Conservation (phyloP, 2,888 invertebrate genomes). For the Chrysotoxum bicinctum region DNA sequence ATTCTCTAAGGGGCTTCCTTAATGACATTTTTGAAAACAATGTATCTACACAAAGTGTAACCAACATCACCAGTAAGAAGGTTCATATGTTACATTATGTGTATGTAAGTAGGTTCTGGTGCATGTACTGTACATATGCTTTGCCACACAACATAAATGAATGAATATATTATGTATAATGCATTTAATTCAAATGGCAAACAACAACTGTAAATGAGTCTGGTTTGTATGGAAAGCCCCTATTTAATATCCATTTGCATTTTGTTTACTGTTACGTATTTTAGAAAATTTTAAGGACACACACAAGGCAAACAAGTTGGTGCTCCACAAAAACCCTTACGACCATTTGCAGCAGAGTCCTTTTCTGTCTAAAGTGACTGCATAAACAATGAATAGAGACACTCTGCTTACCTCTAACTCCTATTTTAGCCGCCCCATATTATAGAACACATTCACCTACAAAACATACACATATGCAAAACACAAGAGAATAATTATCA, state of each 20-base stretch:
- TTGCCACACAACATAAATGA: neutral
- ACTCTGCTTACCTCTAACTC: neutral
- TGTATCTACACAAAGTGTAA: neutral
- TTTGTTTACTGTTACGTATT: slow-evolving; percentile 37
- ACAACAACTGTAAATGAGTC: slow-evolving; percentile 31
- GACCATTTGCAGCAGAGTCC: neutral
- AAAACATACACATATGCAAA: slow-evolving; percentile 41
- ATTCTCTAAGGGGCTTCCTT: slow-evolving; percentile 10
- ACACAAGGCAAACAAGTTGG: slow-evolving; percentile 23
- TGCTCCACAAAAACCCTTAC: neutral
- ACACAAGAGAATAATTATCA: slow-evolving; percentile 63
- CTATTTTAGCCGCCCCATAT: neutral
- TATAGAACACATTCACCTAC: neutral
- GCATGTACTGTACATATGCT: neutral
- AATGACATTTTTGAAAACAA: slow-evolving; percentile 27
- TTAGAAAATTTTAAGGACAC: slow-evolving; percentile 44
- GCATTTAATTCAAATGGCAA: slow-evolving; percentile 48
- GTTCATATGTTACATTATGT: neutral
- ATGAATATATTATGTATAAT: slow-evolving; percentile 15
- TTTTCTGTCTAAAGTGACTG: slow-evolving; percentile 14
- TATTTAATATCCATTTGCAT: slow-evolving; percentile 60
- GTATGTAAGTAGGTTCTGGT: neutral
- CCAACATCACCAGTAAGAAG: slow-evolving; percentile 12
- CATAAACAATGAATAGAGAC: slow-evolving; percentile 41
- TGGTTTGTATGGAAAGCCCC: slow-evolving; percentile 24